Evolutionary conservation across 2,797 vertebrate species (phyloP).

Genomic region (Microctenopoma stevenorrisi): DNA sequence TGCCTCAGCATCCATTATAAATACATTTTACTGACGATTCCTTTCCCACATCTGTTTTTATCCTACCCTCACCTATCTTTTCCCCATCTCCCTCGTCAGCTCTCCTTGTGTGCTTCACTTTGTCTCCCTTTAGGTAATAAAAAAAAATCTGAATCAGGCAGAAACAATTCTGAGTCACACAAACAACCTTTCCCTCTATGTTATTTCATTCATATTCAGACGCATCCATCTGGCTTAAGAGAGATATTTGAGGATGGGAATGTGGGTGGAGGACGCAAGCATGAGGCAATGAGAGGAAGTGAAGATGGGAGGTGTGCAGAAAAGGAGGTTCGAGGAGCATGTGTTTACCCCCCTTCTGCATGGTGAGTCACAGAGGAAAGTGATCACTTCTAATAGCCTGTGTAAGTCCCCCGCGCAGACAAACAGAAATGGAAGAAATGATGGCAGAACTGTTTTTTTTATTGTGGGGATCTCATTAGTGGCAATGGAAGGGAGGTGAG

Average conservation of each 20-base stretch:
- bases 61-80: conserved; percentile 31
- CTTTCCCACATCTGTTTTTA: conserved; percentile 33
- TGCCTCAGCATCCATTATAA: conserved; percentile 38
- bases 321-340: conserved; percentile 33
- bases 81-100: conserved; percentile 51
- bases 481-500: conserved; percentile 47
- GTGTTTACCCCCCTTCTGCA: conserved; percentile 33
- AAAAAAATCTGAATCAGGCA: conserved; percentile 41
- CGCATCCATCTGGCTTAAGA: conserved; percentile 59
- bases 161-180: conserved; percentile 59
- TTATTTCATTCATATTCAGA: conserved; percentile 57
- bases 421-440: conserved; percentile 60
- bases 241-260: conserved; percentile 62
- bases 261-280: conserved; percentile 50
- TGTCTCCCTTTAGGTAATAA: conserved; percentile 22
- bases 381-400: conserved; percentile 57
- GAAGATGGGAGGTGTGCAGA: conserved; percentile 36
- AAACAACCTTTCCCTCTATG: conserved; percentile 31
- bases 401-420: conserved; percentile 43
- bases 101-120: conserved; percentile 5
- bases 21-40: conserved; percentile 17
- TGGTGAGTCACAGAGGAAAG: conserved; percentile 57
- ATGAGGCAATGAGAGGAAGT: conserved; percentile 30
- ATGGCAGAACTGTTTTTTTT: conserved; percentile 54
- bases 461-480: conserved; percentile 70